These are phyloP conservation scores for Tinea pellionella DNA, from an alignment of 2,888 invertebrate species.

Conservation along the genomic window DNA sequence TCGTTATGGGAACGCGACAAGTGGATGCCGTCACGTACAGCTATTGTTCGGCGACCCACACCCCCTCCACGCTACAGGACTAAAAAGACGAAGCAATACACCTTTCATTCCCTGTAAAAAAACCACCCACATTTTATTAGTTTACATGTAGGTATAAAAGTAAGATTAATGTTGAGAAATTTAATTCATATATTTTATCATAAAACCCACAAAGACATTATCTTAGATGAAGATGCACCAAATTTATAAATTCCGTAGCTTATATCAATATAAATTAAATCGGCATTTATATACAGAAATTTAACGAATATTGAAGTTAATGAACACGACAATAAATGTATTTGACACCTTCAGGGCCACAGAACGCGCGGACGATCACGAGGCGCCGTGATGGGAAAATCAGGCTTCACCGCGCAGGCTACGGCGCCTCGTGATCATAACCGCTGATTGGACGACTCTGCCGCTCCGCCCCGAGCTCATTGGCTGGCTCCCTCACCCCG, in stretches of 20 bases:
- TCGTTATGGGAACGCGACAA: slow-evolving; percentile 45
- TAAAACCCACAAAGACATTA: no score
- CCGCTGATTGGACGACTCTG: slow-evolving; percentile 16
- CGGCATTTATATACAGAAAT: no score
- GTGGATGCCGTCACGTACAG: slow-evolving; percentile 65
- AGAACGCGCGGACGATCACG: slow-evolving; percentile 28
- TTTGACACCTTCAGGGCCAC: slow-evolving; percentile 58
- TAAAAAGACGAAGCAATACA: background rate
- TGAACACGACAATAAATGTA: background rate
- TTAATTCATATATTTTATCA: no score
- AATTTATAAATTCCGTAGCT: no score
- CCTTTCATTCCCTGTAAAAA: slow-evolving; percentile 17
- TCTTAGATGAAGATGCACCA: no score
- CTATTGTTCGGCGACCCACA: slow-evolving; percentile 44
- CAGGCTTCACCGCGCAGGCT: slow-evolving; percentile 64
- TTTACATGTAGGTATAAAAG: no score
- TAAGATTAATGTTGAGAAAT: no score
- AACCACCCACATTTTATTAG: background rate
- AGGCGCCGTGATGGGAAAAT: slow-evolving; percentile 64
- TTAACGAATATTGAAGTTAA: background rate
- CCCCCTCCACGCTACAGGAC: slow-evolving; percentile 20
- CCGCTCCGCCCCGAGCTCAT: slow-evolving; percentile 33
- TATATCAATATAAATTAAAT: no score
- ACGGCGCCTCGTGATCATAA: slow-evolving; percentile 22
- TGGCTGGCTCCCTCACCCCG: slow-evolving; percentile 59